A percentile compares a stretch with the other conserved stretches of the same genome.
phyloP scores from a whole-genome alignment of 2,797 vertebrate genomes.

The Sciurus carolinensis region DNA sequence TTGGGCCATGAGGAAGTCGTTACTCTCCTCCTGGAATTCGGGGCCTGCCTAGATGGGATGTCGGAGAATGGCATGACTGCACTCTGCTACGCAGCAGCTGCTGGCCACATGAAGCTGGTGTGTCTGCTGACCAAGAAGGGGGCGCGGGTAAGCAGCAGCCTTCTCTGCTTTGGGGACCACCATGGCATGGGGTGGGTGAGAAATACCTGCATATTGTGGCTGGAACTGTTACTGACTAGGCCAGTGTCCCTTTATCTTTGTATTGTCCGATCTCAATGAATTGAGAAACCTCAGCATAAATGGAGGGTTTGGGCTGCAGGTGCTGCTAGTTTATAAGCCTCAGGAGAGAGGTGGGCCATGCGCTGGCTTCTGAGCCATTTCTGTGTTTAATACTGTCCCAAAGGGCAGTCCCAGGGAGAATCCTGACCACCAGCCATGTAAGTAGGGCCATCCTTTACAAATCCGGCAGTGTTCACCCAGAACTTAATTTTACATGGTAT shows the following conservation, averaged over 20 bases:
- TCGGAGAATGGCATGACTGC: slow-evolving; percentile 96
- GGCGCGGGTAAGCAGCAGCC: slow-evolving; percentile 91
- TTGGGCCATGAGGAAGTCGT: slow-evolving; percentile 97
- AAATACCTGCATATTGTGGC: neutral
- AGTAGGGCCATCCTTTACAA: neutral
- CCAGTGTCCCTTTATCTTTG: neutral
- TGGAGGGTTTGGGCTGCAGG: neutral
- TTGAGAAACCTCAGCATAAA: neutral
- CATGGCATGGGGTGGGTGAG: neutral
- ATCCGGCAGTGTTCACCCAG: neutral
- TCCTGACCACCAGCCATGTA: accelerated
- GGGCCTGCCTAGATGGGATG: slow-evolving; percentile 93
- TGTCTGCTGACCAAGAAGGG: slow-evolving; percentile 94
- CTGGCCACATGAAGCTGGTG: slow-evolving; percentile 94
- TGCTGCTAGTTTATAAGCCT: neutral
- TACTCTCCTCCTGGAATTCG: slow-evolving; percentile 95
- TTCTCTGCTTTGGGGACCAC: neutral
- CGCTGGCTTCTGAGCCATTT: neutral
- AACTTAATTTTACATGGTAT: neutral
- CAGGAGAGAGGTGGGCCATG: neutral
- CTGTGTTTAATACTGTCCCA: neutral
- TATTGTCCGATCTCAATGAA: neutral
- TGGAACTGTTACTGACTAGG: neutral
- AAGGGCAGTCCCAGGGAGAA: neutral
- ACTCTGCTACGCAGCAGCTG: slow-evolving; percentile 95